Evolutionary conservation across 2,888 invertebrate species (phyloP).

Genomic region (Amblyjoppa proteus): DNA sequence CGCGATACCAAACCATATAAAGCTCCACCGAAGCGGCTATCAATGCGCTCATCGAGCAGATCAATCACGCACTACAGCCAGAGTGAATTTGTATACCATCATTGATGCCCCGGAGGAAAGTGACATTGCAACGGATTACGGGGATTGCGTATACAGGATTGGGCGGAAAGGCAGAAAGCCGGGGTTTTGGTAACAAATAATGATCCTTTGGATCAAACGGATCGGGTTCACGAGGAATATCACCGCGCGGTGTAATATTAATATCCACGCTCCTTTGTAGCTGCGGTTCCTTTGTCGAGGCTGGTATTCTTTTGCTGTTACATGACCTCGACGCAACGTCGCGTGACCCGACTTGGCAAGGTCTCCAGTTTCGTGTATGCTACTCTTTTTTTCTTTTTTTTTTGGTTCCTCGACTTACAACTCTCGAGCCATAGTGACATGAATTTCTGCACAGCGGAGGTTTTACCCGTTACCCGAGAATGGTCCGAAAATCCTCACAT

Average conservation of each 20-base stretch:
- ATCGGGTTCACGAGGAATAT: not conserved
- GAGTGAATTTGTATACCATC: not conserved
- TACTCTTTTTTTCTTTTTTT: not conserved
- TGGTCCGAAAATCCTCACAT: conserved; percentile 21
- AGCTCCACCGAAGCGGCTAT: conserved; percentile 6
- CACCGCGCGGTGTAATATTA: not conserved
- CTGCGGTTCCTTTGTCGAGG: not conserved
- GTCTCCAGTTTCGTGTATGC: not conserved
- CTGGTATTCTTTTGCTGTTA: not conserved
- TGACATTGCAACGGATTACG: not conserved
- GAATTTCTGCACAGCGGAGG: not conserved
- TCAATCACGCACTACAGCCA: conserved; percentile 8
- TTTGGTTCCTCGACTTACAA: not conserved
- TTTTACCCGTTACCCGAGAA: not conserved
- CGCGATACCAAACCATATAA: not conserved
- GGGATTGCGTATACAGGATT: not conserved
- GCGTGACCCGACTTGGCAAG: conserved; percentile 6
- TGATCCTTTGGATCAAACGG: not conserved
- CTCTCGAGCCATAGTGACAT: not conserved
- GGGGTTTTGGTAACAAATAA: not conserved
- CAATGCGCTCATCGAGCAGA: not conserved
- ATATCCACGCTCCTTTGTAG: not conserved
- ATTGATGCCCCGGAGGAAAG: conserved; percentile 1
- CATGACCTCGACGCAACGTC: not conserved
- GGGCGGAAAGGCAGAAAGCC: not conserved